phyloP scores from a whole-genome alignment of 2,797 vertebrate species.

The Heterohyrax brucei region DNA sequence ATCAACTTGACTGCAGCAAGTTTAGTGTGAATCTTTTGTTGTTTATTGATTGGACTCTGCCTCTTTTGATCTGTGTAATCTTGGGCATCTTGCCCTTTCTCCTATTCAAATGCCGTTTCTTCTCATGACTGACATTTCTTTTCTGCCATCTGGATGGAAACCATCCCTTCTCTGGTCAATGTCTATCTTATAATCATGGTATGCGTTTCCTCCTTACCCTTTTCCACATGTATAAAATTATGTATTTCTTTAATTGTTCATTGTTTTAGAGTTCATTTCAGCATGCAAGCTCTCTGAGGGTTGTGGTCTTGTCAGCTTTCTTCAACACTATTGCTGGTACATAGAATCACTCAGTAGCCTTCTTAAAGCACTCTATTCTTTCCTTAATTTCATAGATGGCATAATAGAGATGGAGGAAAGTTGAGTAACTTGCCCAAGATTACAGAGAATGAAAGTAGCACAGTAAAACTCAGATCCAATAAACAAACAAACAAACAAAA shows the following conservation, averaged over 20 bases:
- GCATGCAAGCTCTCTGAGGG: not conserved
- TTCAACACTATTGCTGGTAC: not conserved
- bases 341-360: not conserved
- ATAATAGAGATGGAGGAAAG: not conserved
- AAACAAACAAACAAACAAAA: too few species aligned
- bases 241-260: not conserved
- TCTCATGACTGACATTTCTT: not conserved
- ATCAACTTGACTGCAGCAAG: too few species aligned
- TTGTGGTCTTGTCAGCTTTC: not conserved
- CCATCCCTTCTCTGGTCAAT: not conserved
- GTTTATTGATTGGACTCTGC: too few species aligned
- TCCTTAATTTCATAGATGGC: not conserved
- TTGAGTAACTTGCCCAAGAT: not conserved
- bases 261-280: not conserved
- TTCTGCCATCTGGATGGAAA: not conserved
- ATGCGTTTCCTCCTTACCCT: not conserved
- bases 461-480: not conserved
- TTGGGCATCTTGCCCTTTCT: not conserved
- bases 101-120: conserved; percentile 54
- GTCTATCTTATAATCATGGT: not conserved
- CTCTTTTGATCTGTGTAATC: too few species aligned
- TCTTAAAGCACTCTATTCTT: not conserved
- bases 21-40: too few species aligned
- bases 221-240: not conserved
- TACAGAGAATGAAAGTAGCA: not conserved